Conservation (phyloP, 2,888 invertebrate species). For the Parnassius glacialis region DNA sequence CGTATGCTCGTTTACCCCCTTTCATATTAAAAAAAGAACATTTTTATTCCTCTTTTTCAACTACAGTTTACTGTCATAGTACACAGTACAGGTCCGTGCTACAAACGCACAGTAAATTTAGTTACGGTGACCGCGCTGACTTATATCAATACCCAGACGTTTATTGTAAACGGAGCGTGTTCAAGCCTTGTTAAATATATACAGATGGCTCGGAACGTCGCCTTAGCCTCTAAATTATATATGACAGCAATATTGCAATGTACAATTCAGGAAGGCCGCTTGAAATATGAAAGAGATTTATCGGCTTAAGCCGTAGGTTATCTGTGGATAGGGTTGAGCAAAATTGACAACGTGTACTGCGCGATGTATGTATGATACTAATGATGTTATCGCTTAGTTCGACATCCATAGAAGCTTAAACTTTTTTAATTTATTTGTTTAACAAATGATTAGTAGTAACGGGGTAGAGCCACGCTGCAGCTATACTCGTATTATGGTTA, state of each 20-base stretch:
- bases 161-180: constrained; percentile 33
- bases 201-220: constrained; percentile 28
- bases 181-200: constrained; percentile 25
- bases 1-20: too few relatives aligned
- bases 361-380: neutral
- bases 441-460: too few relatives aligned
- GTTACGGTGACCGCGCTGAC: constrained; percentile 28
- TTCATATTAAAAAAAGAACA: too few relatives aligned
- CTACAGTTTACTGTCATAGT: neutral
- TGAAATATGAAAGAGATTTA: constrained; percentile 22
- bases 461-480: too few relatives aligned
- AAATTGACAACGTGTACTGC: constrained; percentile 8
- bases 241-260: constrained; percentile 22
- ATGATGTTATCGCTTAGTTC: neutral
- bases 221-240: constrained; percentile 34
- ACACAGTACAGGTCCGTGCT: neutral
- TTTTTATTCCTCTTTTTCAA: neutral
- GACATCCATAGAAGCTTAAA: too few relatives aligned
- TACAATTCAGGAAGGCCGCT: constrained; percentile 26
- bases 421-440: too few relatives aligned
- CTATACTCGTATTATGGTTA: too few relatives aligned
- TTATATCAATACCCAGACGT: constrained; percentile 34
- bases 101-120: constrained; percentile 13
- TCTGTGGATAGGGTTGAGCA: constrained; percentile 10
- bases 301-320: constrained; percentile 14